Conservation (phyloP, 2,888 invertebrate genomes). For the Parnassius apollo region DNA sequence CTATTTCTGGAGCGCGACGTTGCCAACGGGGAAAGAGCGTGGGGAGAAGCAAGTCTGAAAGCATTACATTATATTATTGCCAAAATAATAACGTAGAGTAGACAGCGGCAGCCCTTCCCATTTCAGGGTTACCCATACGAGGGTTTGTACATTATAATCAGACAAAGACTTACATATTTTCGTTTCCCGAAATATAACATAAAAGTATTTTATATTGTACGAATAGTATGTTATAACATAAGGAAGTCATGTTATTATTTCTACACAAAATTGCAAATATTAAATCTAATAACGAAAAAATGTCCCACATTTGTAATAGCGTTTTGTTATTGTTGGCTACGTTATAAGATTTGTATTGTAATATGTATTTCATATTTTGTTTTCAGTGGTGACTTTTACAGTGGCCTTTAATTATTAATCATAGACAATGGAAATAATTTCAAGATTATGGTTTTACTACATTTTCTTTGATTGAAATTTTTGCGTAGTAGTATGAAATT, state of each 20-base stretch:
- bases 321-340: too few species aligned
- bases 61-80: constrained; percentile 66
- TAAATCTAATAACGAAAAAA: too few species aligned
- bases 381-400: too few species aligned
- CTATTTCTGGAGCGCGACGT: constrained; percentile 61
- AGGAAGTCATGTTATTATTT: constrained; percentile 8
- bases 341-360: too few species aligned
- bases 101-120: constrained; percentile 38
- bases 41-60: constrained; percentile 51
- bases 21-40: constrained; percentile 48
- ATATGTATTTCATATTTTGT: too few species aligned
- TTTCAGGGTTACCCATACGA: constrained; percentile 15
- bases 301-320: too few species aligned
- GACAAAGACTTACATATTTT: constrained; percentile 29
- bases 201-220: constrained; percentile 5
- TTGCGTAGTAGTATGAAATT: too few species aligned
- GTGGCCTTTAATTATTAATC: too few species aligned
- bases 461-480: too few species aligned
- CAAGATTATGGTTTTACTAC: too few species aligned
- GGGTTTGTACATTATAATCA: background rate
- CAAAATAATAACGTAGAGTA: constrained; percentile 64
- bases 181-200: constrained; percentile 20
- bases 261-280: background rate
- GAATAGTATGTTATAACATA: background rate
- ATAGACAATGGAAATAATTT: too few species aligned